A percentile compares a stretch with the other conserved stretches of the same genome.
Evolutionary conservation across 2,888 invertebrate genomes (phyloP).

Genomic region (Lasioglossum morio): DNA sequence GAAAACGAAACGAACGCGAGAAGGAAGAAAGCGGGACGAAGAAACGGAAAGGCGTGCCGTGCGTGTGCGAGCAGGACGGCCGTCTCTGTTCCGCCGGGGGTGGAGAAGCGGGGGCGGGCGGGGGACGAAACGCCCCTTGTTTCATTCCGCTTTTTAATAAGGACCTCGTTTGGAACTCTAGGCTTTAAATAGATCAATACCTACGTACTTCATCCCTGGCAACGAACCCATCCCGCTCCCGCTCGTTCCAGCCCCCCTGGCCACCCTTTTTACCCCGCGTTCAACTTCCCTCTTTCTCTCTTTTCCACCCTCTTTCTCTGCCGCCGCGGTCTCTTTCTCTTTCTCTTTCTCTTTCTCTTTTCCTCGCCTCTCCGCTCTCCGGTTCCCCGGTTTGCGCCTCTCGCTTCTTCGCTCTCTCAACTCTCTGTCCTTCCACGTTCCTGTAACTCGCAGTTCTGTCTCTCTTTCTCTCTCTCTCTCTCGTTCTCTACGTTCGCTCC

Average conservation of each 20-base stretch:
- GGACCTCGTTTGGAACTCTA: constrained; percentile 85
- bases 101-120: constrained; percentile 44
- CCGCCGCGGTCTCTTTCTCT: constrained; percentile 44
- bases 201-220: constrained; percentile 84
- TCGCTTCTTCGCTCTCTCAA: constrained; percentile 46
- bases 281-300: constrained; percentile 80
- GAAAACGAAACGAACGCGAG: constrained; percentile 46
- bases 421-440: constrained; percentile 44
- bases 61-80: constrained; percentile 46
- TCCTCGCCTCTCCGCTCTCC: constrained; percentile 39
- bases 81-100: constrained; percentile 20
- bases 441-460: constrained; percentile 47
- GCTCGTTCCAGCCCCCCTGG: constrained; percentile 74
- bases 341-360: constrained; percentile 57
- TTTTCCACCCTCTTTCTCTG: constrained; percentile 47
- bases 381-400: constrained; percentile 49
- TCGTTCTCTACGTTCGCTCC: constrained; percentile 29
- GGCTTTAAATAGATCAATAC: constrained; percentile 85
- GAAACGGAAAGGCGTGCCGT: constrained; percentile 54
- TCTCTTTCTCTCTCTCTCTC: constrained; percentile 43
- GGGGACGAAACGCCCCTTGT: constrained; percentile 79
- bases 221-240: constrained; percentile 82
- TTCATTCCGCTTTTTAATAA: constrained; percentile 85
- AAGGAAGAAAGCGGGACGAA: constrained; percentile 58
- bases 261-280: constrained; percentile 82